Percentiles rank a stretch among this genome's conserved stretches.
Evolutionary conservation across 2,113 vertebrate species (phyloP).

Genomic region (Riparia riparia): DNA sequence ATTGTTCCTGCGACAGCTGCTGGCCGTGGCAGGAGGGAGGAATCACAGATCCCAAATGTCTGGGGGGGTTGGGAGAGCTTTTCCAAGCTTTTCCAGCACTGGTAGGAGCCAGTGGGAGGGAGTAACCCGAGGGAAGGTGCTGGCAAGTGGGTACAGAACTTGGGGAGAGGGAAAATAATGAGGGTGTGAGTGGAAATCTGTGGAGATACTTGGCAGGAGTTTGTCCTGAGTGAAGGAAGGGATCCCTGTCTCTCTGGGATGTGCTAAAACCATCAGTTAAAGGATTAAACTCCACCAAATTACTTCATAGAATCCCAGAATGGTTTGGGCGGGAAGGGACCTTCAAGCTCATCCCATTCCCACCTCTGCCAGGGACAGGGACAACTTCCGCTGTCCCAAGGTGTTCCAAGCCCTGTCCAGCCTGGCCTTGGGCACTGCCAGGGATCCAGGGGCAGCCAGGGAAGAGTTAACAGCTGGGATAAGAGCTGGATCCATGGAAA

Average conservation of each 20-base stretch:
- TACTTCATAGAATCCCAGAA: background rate
- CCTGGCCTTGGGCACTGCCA: background rate
- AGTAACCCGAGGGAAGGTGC: fast-evolving
- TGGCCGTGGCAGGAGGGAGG: background rate
- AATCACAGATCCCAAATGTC: fast-evolving
- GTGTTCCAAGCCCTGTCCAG: fast-evolving
- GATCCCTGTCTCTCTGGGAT: background rate
- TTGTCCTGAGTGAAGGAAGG: background rate
- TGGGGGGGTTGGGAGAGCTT: background rate
- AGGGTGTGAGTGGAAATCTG: background rate
- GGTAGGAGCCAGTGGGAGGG: fast-evolving
- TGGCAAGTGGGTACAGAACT: background rate
- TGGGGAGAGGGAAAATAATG: background rate
- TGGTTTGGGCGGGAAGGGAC: background rate
- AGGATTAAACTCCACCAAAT: background rate
- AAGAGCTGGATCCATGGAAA: no score
- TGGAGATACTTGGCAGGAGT: background rate
- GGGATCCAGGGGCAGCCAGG: background rate
- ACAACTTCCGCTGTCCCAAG: fast-evolving
- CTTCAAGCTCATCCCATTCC: fast-evolving
- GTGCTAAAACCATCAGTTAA: background rate
- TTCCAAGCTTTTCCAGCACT: background rate
- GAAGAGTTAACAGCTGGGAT: background rate
- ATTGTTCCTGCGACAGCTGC: background rate
- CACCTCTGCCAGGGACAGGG: background rate